phyloP scores from a whole-genome alignment of 2,888 invertebrate species.

The Hydroisotoma schaefferi region DNA sequence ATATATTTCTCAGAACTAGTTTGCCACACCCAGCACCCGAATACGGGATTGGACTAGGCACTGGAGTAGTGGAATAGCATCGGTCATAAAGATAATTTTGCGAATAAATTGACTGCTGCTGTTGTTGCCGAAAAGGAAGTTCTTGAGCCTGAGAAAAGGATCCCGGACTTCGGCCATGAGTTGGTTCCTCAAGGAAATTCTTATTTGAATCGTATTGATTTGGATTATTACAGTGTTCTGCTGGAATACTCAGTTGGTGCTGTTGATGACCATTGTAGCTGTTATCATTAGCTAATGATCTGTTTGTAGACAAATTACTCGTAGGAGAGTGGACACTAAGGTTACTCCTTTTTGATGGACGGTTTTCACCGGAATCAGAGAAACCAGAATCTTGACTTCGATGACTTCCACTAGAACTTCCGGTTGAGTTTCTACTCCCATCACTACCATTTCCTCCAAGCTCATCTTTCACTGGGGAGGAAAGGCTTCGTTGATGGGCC shows the following conservation, averaged over 20 bases:
- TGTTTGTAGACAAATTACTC: slow-evolving; percentile 3
- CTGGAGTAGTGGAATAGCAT: slow-evolving; percentile 4
- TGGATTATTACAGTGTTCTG: too few relatives aligned
- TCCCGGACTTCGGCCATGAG: neutral
- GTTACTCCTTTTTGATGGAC: neutral
- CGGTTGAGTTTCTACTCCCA: slow-evolving; percentile 48
- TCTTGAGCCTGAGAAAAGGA: neutral
- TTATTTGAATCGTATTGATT: neutral
- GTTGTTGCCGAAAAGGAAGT: neutral
- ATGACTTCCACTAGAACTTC: slow-evolving; percentile 56
- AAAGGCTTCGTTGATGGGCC: neutral
- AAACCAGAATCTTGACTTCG: slow-evolving; percentile 77
- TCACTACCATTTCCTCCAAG: slow-evolving; percentile 35
- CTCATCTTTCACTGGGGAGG: slow-evolving; percentile 17
- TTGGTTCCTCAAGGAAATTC: neutral
- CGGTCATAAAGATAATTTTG: slow-evolving; percentile 17
- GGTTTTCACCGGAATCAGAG: slow-evolving; percentile 65
- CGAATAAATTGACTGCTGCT: neutral
- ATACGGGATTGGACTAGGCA: slow-evolving; percentile 32
- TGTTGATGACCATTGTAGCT: slow-evolving; percentile 1
- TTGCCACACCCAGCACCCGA: slow-evolving; percentile 26
- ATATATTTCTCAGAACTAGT: neutral
- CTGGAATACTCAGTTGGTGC: too few relatives aligned
- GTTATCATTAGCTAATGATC: neutral
- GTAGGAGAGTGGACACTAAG: neutral